Evolutionary conservation across 2,888 invertebrate genomes (phyloP), one percentile per base, ranked within the genome.

Genomic region (Lumbricus terrestris): DNA sequence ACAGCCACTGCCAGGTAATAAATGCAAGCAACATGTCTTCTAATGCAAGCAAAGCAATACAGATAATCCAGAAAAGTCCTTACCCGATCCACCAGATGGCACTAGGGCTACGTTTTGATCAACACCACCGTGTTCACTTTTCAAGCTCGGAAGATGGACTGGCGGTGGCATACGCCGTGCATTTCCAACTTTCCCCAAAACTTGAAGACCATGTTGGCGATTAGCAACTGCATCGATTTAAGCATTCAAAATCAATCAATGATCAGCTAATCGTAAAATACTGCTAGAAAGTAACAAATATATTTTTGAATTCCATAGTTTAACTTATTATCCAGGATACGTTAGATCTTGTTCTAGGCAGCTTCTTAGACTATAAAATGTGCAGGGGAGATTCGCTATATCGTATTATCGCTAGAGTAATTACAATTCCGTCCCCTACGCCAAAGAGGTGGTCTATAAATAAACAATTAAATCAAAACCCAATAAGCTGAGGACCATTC

Each of bases 131-230:
- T 97, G 96, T 96, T 99, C 99, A 95, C 98, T 98, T 96, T 98
- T 99, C 96, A 99, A 96, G 96, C 99, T 99, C 95, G 99, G 99
- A 96, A 99, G 96, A 96, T 99, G 98, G 95, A 98, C 98, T 95
- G 99, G 99, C 93, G 96, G 96, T 92, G 96, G 96, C 96, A 99
- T 98, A 95, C 99, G 97, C 96, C 99, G 97, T 95, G 95, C 94
- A 98, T 98, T 96, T 97, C 97, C 98, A 96, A 99, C 98, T 97
- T 99, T 99, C 96, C 99, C 99, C 97, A 99, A 97, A 96, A 97
- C 97, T 97, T 99, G 99, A 97, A 99, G 98, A 96, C 99, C 99
- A 98, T 99, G 98, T 95, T 98, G 98, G 96, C 97, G 97, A 95
- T 97, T 97, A 96, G 91, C 88, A 47, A 97, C 95, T 95, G 69